phyloP scores from a whole-genome alignment of 2,888 invertebrate genomes.

The Thymelicus acteon region DNA sequence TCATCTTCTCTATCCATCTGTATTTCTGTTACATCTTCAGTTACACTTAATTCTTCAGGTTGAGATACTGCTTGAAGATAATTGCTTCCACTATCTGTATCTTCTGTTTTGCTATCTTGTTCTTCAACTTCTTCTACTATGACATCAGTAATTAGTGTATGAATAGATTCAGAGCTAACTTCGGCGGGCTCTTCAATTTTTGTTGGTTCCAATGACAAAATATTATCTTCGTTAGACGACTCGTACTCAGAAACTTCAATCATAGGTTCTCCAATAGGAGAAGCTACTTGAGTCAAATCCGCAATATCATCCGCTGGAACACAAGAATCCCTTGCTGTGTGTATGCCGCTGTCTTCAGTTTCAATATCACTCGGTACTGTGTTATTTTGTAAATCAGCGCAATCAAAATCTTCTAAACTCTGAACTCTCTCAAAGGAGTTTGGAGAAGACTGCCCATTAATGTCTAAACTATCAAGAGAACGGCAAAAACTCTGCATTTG shows the following conservation, averaged over 20 bases:
- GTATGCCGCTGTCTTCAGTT: conserved; percentile 92
- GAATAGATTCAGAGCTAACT: conserved; percentile 54
- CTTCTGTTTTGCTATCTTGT: conserved; percentile 69
- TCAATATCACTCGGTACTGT: conserved; percentile 86
- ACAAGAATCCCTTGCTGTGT: conserved; percentile 91
- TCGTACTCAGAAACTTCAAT: conserved; percentile 76
- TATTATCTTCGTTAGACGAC: conserved; percentile 75
- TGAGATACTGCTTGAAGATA: conserved; percentile 76
- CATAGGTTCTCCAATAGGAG: conserved; percentile 77
- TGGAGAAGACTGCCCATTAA: conserved; percentile 81
- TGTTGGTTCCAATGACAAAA: conserved; percentile 55
- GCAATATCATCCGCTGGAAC: conserved; percentile 90
- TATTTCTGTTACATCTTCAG: conserved; percentile 78
- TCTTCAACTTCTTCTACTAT: conserved; percentile 78
- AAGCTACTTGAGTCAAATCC: conserved; percentile 82
- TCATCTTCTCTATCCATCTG: conserved; percentile 82
- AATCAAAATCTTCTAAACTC: conserved; percentile 86
- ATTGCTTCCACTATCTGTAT: conserved; percentile 75
- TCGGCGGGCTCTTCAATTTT: conserved; percentile 64
- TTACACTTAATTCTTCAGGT: conserved; percentile 73
- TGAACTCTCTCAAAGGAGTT: conserved; percentile 87
- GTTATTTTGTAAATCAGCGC: conserved; percentile 85
- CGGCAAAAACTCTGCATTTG: conserved; percentile 86
- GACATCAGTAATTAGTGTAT: conserved; percentile 63
- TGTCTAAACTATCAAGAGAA: conserved; percentile 87